phyloP scores from a whole-genome alignment of 37 sponge, comb jelly and placozoan genomes.

The Spongilla lacustris region DNA sequence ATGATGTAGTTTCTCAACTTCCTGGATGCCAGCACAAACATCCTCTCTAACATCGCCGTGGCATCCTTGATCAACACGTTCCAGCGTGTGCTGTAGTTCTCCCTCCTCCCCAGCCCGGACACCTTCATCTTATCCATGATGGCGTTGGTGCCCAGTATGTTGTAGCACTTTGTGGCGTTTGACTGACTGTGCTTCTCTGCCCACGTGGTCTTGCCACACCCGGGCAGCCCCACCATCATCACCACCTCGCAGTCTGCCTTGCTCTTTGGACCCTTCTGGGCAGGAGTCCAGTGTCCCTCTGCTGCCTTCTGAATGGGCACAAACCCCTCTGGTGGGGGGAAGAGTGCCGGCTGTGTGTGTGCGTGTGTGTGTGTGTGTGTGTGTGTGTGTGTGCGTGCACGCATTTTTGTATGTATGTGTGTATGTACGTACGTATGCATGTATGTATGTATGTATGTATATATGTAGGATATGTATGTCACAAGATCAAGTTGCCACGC shows the following conservation, averaged over 20 bases:
- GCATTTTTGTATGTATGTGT: neutral
- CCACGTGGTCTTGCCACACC: constrained; percentile 97
- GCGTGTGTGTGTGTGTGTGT: too few relatives aligned
- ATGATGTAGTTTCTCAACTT: constrained; percentile 86
- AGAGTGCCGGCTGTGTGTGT: neutral
- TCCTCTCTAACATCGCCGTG: constrained; percentile 63
- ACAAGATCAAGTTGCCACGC: neutral
- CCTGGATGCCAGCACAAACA: constrained; percentile 75
- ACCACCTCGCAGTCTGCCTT: constrained; percentile 69
- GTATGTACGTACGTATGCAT: neutral
- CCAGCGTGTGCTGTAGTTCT: constrained; percentile 73
- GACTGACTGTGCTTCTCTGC: constrained; percentile 69
- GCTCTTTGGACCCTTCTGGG: neutral
- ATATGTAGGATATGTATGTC: neutral
- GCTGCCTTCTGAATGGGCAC: constrained; percentile 21
- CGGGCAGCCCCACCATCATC: constrained; percentile 92
- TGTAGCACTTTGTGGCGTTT: constrained; percentile 79
- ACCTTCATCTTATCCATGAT: constrained; percentile 94
- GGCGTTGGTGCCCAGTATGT: constrained; percentile 78
- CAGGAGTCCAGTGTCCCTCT: neutral
- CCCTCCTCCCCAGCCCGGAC: constrained; percentile 56
- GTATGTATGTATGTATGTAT: neutral
- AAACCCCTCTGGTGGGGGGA: neutral
- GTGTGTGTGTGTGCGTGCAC: neutral
- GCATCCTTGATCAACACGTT: constrained; percentile 74